These are phyloP conservation scores for Parotia lawesii DNA, from an alignment of 2,113 vertebrate species.

Conservation along the genomic window DNA sequence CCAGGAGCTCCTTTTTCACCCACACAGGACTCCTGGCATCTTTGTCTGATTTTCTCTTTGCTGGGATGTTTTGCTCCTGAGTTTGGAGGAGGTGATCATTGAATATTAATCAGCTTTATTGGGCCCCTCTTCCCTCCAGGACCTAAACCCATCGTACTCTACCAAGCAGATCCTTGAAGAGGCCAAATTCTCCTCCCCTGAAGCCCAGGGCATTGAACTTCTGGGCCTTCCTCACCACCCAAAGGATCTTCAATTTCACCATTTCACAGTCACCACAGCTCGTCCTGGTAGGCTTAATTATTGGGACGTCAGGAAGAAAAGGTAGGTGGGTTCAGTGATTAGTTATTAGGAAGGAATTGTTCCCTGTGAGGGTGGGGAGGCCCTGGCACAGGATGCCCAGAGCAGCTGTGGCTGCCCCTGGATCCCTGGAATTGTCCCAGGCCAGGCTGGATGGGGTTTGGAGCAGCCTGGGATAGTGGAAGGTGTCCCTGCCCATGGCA, in stretches of 20 bases:
- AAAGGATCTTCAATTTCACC: not conserved
- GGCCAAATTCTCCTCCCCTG: not conserved
- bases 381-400: not conserved
- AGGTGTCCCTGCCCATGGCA: not conserved
- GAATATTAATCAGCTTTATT: not conserved
- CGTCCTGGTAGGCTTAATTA: not conserved
- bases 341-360: not conserved
- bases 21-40: too few species aligned
- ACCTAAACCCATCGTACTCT: too few species aligned
- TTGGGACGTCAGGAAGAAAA: not conserved
- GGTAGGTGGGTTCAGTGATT: not conserved
- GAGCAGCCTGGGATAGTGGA: not conserved
- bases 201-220: not conserved
- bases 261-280: not conserved
- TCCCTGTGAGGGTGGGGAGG: accelerated
- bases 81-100: not conserved
- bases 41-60: not conserved
- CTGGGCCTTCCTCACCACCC: not conserved
- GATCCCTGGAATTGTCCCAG: not conserved
- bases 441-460: not conserved
- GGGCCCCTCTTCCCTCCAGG: not conserved
- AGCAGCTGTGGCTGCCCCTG: not conserved
- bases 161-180: not conserved
- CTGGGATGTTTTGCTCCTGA: not conserved
- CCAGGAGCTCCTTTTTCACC: not conserved